Conservation (phyloP, 37 sponge, comb jelly and placozoan species). For the Beroe forskalii region DNA sequence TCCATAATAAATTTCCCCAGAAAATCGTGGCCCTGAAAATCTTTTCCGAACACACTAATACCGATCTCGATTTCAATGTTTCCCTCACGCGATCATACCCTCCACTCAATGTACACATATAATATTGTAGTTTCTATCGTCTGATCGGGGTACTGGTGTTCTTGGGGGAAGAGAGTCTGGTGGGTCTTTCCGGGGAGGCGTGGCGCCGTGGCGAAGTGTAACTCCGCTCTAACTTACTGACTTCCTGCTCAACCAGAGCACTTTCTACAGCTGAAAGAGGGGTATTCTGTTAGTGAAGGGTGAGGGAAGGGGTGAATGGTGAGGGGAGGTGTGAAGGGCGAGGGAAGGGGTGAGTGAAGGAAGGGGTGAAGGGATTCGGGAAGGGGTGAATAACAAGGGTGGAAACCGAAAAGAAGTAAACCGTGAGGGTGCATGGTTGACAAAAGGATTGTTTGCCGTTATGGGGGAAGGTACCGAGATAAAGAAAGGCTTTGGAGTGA, state of each 20-base stretch:
- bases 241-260: not conserved
- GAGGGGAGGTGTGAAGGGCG: not conserved
- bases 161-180: constrained; percentile 19
- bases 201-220: constrained; percentile 18
- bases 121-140: no score
- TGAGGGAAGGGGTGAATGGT: not conserved
- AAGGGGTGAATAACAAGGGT: no score
- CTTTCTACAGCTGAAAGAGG: not conserved
- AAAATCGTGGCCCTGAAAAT: no score
- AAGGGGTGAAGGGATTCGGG: not conserved
- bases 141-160: constrained; percentile 37
- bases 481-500: no score
- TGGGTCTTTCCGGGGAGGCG: constrained; percentile 5
- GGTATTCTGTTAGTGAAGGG: not conserved
- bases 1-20: not conserved
- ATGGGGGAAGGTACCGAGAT: no score
- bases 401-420: no score
- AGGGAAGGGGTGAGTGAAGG: not conserved
- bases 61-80: no score
- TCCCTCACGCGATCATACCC: no score
- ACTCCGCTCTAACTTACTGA: constrained; percentile 12
- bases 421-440: no score
- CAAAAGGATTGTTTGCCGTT: no score
- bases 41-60: no score
- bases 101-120: no score